Evolutionary conservation across 2,113 vertebrate species (phyloP).

Genomic region (Isichthys henryi): DNA sequence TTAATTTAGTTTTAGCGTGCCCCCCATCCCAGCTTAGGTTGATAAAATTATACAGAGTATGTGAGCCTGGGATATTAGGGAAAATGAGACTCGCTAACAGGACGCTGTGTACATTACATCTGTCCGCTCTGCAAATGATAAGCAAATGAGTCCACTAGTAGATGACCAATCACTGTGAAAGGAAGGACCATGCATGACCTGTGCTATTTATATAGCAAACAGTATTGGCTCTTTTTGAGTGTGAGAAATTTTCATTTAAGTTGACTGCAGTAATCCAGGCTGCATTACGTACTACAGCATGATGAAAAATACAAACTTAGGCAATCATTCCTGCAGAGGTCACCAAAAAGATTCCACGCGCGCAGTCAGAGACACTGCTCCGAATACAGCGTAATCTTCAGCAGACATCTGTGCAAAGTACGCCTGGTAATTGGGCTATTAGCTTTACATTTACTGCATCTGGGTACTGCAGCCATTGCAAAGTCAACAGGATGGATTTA

Average conservation of each 20-base stretch:
- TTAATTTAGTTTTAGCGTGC: not conserved
- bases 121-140: not conserved
- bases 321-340: not conserved
- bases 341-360: not conserved
- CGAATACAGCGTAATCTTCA: not conserved
- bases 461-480: slow-evolving; percentile 41
- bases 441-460: slow-evolving; percentile 13
- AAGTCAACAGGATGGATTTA: slow-evolving; percentile 23
- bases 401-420: not conserved
- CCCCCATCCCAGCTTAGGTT: not conserved
- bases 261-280: not conserved
- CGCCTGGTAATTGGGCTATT: slow-evolving; percentile 10
- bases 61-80: not conserved
- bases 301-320: not conserved
- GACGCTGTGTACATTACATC: not conserved
- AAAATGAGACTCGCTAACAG: not conserved
- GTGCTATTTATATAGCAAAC: not conserved
- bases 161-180: not conserved
- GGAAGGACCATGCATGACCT: not conserved
- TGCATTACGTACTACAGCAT: too few species aligned
- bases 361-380: not conserved
- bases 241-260: not conserved
- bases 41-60: not conserved
- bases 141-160: not conserved
- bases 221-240: not conserved